Conservation (phyloP, 2,113 vertebrate genomes). For the Sinosuthora webbiana region DNA sequence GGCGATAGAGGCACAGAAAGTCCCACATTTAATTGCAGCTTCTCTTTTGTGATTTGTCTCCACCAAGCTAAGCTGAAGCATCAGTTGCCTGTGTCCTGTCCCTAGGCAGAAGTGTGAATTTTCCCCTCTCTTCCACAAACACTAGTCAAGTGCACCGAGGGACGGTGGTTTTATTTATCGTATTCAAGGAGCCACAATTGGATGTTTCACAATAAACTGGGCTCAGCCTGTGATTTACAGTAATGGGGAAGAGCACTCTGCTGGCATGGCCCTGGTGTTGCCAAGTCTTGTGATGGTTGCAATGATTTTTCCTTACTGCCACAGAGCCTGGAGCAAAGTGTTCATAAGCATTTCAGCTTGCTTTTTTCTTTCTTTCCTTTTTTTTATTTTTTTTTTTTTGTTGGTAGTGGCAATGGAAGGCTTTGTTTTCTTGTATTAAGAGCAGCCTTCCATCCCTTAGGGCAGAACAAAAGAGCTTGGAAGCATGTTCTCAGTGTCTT, state of each 20-base stretch:
- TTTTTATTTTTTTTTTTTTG: background rate
- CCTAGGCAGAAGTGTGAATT: background rate
- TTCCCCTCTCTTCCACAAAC: background rate
- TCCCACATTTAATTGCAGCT: background rate
- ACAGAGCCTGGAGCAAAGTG: conserved; percentile 35
- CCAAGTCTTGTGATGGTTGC: conserved; percentile 53
- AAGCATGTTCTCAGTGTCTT: conserved; percentile 49
- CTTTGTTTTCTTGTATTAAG: conserved; percentile 67
- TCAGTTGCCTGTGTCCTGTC: background rate
- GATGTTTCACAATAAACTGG: conserved; percentile 10
- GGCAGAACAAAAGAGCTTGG: conserved; percentile 56
- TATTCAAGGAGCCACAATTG: conserved; percentile 8
- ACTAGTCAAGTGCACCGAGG: background rate
- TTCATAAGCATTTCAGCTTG: conserved; percentile 16
- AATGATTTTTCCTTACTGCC: conserved; percentile 61
- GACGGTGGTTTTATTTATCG: background rate
- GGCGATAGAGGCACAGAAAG: background rate
- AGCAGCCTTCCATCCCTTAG: conserved; percentile 59
- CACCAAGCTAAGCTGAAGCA: accelerated
- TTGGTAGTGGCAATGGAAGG: conserved; percentile 45
- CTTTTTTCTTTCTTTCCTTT: background rate
- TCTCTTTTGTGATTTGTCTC: background rate
- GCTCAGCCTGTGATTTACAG: conserved; percentile 39
- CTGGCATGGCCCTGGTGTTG: conserved; percentile 33
- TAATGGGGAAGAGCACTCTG: background rate